Evolutionary conservation across 2,888 invertebrate species (phyloP), one percentile per base, ranked within the genome.

Genomic region (Drymonia ruficornis): DNA sequence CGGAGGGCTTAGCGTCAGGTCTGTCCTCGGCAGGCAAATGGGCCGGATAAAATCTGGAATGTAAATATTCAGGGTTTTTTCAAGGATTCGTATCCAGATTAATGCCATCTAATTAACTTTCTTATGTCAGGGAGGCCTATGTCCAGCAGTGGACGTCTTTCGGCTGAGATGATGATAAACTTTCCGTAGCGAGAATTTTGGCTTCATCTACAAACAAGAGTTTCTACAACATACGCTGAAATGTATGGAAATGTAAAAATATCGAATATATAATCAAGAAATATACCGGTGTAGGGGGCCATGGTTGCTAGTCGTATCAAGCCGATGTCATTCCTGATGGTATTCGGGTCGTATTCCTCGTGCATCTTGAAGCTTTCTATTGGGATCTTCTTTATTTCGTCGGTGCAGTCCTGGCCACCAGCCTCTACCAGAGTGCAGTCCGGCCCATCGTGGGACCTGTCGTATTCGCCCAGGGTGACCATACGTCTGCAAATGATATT

Each of bases 381-480:
- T 19, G 79, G 75, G 15, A 93, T 77, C 16, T 78, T 77, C 54
- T 87, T 68, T 0, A 81, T 79, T 9, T 83, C 83, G 0, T 87
- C 85, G 1, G 88, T 89, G 72, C 94, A 94, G 55, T 86, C 87
- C 2, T 63, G 61, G 2, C 79, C 85, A 0, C 81, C 80, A 0
- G 78, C 80, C 5, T 69, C 74, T 0, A 72, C 70, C 2, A 50
- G 51, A 2, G 83, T 67, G 63, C 94, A 93, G 65, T 94, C 94
- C 2, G 52, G 50, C 0, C 80, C 83, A 0, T 64, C 34, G n/a
- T 80, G 76, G 0, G 64, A 64, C 0, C 81, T 87, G 72, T 94
- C 83, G 73, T 89, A 91, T 72, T 94, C 94, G 1, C 93, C 93
- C 7, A 93, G 76, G 2, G 83, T 81, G 8, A 87, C 75, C 16